Evolutionary conservation across 2,797 vertebrate species (phyloP).

Genomic region (Etheostoma perlongum): DNA sequence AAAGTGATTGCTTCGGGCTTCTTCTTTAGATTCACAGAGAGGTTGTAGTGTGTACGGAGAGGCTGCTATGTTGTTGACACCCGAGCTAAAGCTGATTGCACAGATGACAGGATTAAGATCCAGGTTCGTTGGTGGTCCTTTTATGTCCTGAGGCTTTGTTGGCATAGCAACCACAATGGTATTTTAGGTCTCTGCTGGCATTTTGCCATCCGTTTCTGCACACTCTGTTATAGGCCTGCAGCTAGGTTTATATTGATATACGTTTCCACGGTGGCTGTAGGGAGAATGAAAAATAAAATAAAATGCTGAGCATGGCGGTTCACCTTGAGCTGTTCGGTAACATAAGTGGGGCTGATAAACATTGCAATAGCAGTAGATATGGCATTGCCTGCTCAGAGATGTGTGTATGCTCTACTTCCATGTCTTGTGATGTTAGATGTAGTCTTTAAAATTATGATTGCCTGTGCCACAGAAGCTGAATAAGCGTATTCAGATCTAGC

Average conservation of each 20-base stretch:
- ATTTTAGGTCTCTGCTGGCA: slow-evolving; percentile 53
- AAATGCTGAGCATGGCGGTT: slow-evolving; percentile 3
- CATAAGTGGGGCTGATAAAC: not conserved
- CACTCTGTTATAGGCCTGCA: slow-evolving; percentile 19
- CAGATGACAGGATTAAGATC: slow-evolving; percentile 60
- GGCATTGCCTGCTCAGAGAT: not conserved
- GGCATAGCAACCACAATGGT: slow-evolving; percentile 69
- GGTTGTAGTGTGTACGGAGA: slow-evolving; percentile 27
- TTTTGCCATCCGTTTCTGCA: slow-evolving; percentile 53
- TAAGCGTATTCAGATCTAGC: slow-evolving; percentile 49
- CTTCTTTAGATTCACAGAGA: slow-evolving; percentile 10
- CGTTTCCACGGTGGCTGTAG: slow-evolving; percentile 11
- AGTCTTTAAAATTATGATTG: slow-evolving; percentile 36
- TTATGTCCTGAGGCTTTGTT: slow-evolving; percentile 66
- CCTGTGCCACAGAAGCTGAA: slow-evolving; percentile 50
- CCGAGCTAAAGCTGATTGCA: slow-evolving; percentile 43
- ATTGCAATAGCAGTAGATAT: slow-evolving; percentile 1
- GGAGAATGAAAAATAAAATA: slow-evolving; percentile 22
- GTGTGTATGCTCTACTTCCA: not conserved
- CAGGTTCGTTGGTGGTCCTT: slow-evolving; percentile 47
- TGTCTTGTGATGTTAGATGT: slow-evolving; percentile 32
- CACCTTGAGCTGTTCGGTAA: slow-evolving; percentile 13
- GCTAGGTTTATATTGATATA: slow-evolving; percentile 47
- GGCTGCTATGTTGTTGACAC: slow-evolving; percentile 38
- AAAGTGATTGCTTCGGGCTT: slow-evolving; percentile 7